These are phyloP conservation scores for Peromyscus nudipes DNA, from an alignment of 2,797 vertebrate species.

Conservation along the genomic window DNA sequence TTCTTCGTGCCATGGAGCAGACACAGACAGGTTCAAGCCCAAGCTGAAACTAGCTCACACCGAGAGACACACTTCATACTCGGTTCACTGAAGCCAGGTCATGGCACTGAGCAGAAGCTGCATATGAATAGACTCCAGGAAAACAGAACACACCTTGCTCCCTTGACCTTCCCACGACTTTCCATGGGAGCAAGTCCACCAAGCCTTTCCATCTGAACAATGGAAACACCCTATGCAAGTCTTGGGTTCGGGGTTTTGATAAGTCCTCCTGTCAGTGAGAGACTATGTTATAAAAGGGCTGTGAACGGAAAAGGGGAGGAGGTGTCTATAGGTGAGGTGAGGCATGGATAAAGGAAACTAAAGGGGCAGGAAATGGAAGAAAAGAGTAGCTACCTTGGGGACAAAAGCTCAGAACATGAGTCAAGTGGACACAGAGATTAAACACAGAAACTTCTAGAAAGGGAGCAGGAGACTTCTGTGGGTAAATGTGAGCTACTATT, in stretches of 20 bases:
- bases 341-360: background rate
- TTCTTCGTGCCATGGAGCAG: background rate
- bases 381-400: background rate
- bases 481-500: background rate
- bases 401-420: background rate
- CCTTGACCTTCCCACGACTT: background rate
- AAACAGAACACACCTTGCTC: background rate
- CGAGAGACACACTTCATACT: background rate
- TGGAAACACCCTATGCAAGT: background rate
- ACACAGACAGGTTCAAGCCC: background rate
- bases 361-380: background rate
- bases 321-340: background rate
- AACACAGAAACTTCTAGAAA: background rate
- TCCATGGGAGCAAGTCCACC: background rate
- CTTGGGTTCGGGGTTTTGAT: background rate
- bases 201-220: background rate
- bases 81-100: background rate
- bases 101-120: background rate
- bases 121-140: background rate
- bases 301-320: background rate
- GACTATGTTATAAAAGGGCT: constrained; percentile 9
- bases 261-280: background rate
- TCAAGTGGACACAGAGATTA: background rate
- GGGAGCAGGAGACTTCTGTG: background rate
- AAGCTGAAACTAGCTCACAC: background rate